Base-by-base conservation (phyloP, 1,140 invertebrate species). In the Macrobrachium rosenbergii region DNA sequence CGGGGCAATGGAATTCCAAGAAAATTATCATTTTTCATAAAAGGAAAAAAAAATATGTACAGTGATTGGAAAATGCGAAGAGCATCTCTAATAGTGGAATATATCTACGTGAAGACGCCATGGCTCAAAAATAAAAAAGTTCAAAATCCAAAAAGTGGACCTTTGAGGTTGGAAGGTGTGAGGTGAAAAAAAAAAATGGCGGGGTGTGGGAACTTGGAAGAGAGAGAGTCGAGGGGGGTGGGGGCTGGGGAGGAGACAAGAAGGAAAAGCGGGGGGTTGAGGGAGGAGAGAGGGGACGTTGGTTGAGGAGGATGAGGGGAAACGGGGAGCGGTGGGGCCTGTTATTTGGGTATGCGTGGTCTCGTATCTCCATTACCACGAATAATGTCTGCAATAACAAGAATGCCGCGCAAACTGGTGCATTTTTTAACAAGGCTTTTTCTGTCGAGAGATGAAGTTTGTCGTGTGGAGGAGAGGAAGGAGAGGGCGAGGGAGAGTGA, bases 341-440 rank as follows among this genome's bases (percentile, higher is more conserved):
- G n/a, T 28, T 37, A 28, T 72, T 23, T 72, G 23, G 67, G 67
- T 72, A 72, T 72, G 67, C 67, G 21, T 37, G 14, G 23, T 45
- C 59, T 62, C 79, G 60, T 62, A 60, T 78, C 82, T 73, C 73
- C 82, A 84, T 84, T 84, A 83, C 82, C 62, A 58, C 28, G 75
- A 84, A 78, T 83, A 84, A 84, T 78, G 82, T 52, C 75, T 43
- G 23, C 82, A 84, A 84, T 83, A 83, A 84, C 73, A 60, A 63
- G 73, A 43, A 73, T 12, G 19, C 62, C 72, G 19, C 28, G 58
- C 72, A 37, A 84, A 77, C 73, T 84, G 76, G 75, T 77, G 82
- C 73, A 78, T 84, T 84, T 84, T 83, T 84, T 78, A 84, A 77
- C 82, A 84, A 59, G 23, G 82, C 75, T 63, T 84, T 77, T 84